Base-by-base conservation (phyloP, 2,888 invertebrate genomes). In the Empis livida region DNA sequence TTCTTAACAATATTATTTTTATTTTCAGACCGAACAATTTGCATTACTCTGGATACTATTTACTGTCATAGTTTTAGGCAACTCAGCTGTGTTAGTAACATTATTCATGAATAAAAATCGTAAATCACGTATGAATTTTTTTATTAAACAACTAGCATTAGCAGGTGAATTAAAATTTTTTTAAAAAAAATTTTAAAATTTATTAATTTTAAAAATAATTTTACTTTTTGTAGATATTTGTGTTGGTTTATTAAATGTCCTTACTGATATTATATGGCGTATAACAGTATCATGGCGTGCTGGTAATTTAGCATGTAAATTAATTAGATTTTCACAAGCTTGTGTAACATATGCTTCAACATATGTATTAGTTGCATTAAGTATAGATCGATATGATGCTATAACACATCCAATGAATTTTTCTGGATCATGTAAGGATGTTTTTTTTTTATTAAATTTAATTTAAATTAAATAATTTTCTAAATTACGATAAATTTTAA, bases 381-480 rank as follows among this genome's bases (percentile, higher is more conserved):
- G 90, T 59, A 90, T 93, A 59, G 93, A 93, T 71, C 76, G 93
- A 58, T 92, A 91, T 64, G 92, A 93, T 61, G 93, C 92, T 54
- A 92, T 93, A 61, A 89, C 89, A 13, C 86, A 90, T 69, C 93
- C 93, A 1, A 90, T 93, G 89, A 92, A 92, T 71, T 93, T 93
- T 70, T 88, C 89, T 45, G 88, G 90, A 61, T 90, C 91, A 65
- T 91, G 92, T 92, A 73, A 87, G 91, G 86, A 41, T 13, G 2
- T 16, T 17, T n/a, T n/a, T n/a, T n/a, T n/a, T 17, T 5, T 32
- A 13, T 2, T n/a, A 35, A 13, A 35, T 13, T n/a, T 35, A n/a
- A n/a, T 9, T n/a, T 27, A 35, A 35, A 13, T 32, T 32, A 32
- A 13, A 13, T 14, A 30, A 13, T 44, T 30, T n/a, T 48, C 45